Evolutionary conservation across 2,888 invertebrate species (phyloP), one percentile per base, ranked within the genome.

Genomic region (Spatulosminthurus flaviceps): DNA sequence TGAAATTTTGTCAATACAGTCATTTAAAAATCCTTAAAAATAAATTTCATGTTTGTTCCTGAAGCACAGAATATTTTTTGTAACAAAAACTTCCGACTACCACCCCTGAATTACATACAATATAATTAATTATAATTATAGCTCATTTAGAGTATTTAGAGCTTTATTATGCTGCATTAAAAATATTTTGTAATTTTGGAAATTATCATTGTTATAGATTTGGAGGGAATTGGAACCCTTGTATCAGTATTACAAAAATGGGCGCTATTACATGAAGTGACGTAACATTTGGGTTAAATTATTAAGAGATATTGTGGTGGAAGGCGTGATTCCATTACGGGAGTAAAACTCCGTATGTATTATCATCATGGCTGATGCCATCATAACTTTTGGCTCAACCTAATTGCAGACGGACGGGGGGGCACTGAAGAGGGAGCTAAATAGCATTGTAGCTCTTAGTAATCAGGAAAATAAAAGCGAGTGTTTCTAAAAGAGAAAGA

Each of bases 391-490:
- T 51, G 51, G 51, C 51, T 13, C 9, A 51, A 19, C 51, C 16
- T 51, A 51, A 51, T 51, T 51, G 51, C 51, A n/a, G n/a, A n/a
- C 51, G 16, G 51, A 51, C 51, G 51, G 51, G 16, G 51, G n/a
- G n/a, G n/a, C n/a, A n/a, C 51, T 51, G 51, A 51, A 51, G 51
- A 51, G 51, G 51, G 51, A 51, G 51, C 51, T n/a, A 51, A 51
- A n/a, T 51, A 51, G 51, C 51, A 51, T 51, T 51, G 51, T 51
- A 51, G 16, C 7, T 51, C 16, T 5, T 51, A 51, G 51, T 51
- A 51, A 51, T 51, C 51, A 51, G 51, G 51, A 51, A 51, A 51
- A 51, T 51, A 51, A 51, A 51, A 51, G 51, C 16, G 16, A 51
- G 51, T 51, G 51, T 51, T 51, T 51, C n/a, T 51, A 9, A 16